Evolutionary conservation across 2,888 invertebrate species (phyloP).

Genomic region (Meiosimyza platycephala): DNA sequence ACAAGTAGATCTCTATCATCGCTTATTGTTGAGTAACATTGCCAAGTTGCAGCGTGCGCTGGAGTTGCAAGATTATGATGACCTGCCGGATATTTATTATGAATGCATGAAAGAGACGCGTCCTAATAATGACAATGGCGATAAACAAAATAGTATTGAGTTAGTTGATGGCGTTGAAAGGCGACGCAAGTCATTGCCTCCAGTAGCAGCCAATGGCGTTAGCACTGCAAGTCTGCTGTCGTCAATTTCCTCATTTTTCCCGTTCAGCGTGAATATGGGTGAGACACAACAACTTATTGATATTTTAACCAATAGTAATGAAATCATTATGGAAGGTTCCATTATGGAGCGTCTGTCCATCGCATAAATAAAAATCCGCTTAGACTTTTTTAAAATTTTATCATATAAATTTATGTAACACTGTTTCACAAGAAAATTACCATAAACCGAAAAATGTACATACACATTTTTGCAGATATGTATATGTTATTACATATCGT

Average conservation of each 20-base stretch:
- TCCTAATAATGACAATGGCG: slow-evolving; percentile 37
- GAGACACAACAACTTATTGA: slow-evolving; percentile 64
- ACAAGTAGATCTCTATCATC: slow-evolving; percentile 66
- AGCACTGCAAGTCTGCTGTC: slow-evolving; percentile 52
- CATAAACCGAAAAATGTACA: slow-evolving; percentile 1
- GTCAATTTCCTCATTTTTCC: slow-evolving; percentile 66
- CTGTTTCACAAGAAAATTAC: too few relatives aligned
- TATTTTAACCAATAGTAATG: slow-evolving; percentile 64
- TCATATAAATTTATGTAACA: slow-evolving; percentile 35
- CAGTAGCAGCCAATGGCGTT: slow-evolving; percentile 50
- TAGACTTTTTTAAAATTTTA: slow-evolving; percentile 49
- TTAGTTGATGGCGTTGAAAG: slow-evolving; percentile 61
- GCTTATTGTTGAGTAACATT: slow-evolving; percentile 64
- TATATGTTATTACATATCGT: background rate
- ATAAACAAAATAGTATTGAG: slow-evolving; percentile 53
- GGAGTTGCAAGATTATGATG: slow-evolving; percentile 64
- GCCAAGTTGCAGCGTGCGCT: slow-evolving; percentile 64
- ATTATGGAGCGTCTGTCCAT: slow-evolving; percentile 66
- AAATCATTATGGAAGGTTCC: slow-evolving; percentile 61
- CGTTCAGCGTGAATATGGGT: slow-evolving; percentile 63
- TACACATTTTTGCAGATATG: background rate
- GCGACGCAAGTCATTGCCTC: slow-evolving; percentile 50
- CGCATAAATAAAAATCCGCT: slow-evolving; percentile 48
- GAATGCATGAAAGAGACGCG: slow-evolving; percentile 52
- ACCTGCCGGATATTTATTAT: slow-evolving; percentile 61